phyloP scores from a whole-genome alignment of 2,113 vertebrate genomes.

The Hirundichthys speculiger region DNA sequence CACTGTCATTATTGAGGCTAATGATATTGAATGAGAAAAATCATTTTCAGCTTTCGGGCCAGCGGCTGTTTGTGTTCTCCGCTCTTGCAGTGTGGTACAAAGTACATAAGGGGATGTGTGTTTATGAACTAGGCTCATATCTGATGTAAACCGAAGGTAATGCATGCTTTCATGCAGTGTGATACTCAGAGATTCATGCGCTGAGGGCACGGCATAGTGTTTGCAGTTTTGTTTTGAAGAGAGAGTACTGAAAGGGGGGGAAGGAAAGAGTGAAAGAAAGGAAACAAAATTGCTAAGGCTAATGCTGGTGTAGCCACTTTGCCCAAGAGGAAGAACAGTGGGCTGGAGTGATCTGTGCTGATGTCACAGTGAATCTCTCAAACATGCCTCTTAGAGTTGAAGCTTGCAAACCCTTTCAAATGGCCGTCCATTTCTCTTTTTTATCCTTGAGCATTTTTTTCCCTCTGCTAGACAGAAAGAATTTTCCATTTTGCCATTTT shows the following conservation, averaged over 20 bases:
- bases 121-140: conserved; percentile 19
- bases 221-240: conserved; percentile 40
- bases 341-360: conserved; percentile 59
- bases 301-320: conserved; percentile 38
- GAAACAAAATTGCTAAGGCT: conserved; percentile 29
- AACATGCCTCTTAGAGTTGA: conserved; percentile 40
- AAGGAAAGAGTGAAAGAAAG: conserved; percentile 19
- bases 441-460: conserved; percentile 29
- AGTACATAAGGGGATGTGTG: conserved; percentile 26
- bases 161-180: conserved; percentile 40
- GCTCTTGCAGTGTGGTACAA: conserved; percentile 28
- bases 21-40: conserved; percentile 71
- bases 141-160: conserved; percentile 55
- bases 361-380: conserved; percentile 65
- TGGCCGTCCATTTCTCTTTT: conserved; percentile 40
- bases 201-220: conserved; percentile 31
- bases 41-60: conserved; percentile 45
- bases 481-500: conserved; percentile 39
- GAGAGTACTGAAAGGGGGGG: conserved; percentile 38
- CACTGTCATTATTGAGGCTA: conserved; percentile 71
- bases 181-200: conserved; percentile 23
- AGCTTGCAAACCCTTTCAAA: conserved; percentile 34
- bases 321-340: conserved; percentile 60
- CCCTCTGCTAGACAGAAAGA: conserved; percentile 12
- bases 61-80: conserved; percentile 58